Conservation (phyloP, 37 sponge, comb jelly and placozoan genomes). For the Cladorhizidae sp. region DNA sequence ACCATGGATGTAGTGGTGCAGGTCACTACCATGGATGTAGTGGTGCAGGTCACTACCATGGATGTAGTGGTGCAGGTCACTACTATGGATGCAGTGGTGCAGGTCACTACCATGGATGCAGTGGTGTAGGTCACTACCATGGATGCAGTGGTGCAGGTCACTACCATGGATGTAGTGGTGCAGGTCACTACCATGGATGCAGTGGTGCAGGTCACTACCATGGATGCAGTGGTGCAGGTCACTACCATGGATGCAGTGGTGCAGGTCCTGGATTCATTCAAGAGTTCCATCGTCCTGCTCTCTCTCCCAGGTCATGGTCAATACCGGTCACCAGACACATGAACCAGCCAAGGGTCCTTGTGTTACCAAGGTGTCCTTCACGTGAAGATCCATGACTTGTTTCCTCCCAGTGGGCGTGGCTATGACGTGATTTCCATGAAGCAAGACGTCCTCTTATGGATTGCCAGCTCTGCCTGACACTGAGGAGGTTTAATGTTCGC, state of each 20-base stretch:
- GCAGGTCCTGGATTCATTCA: neutral
- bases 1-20: neutral
- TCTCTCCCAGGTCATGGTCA: neutral
- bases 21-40: neutral
- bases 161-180: neutral
- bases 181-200: neutral
- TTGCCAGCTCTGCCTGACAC: too few relatives aligned
- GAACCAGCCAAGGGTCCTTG: neutral
- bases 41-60: neutral
- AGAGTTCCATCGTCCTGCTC: neutral
- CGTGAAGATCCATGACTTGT: neutral
- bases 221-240: neutral
- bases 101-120: neutral
- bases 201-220: neutral
- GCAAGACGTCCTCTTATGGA: too few relatives aligned
- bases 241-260: neutral
- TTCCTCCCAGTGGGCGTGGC: too few relatives aligned
- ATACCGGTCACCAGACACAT: constrained; percentile 9
- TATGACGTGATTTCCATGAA: too few relatives aligned
- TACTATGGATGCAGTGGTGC: neutral
- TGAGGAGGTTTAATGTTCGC: too few relatives aligned
- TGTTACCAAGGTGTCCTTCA: neutral
- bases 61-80: neutral
- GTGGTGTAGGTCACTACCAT: neutral
- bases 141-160: neutral